These are phyloP conservation scores for Malthinus flaveolus DNA, from an alignment of 2,888 invertebrate genomes.

Conservation along the genomic window DNA sequence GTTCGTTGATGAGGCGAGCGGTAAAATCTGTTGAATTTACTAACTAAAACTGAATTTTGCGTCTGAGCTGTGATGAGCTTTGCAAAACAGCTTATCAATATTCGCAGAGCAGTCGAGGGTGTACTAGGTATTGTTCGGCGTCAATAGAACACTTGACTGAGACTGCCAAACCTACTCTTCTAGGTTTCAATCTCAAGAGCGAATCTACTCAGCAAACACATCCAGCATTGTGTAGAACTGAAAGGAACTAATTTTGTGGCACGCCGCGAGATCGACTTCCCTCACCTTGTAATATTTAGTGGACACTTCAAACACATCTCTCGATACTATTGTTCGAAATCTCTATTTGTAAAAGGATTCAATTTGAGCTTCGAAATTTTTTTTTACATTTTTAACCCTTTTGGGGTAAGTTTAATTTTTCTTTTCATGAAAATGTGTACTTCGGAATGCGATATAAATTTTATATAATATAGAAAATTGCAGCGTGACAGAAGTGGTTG, in stretches of 20 bases:
- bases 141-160: conserved; percentile 45
- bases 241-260: conserved; percentile 45
- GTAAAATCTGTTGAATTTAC: conserved; percentile 14
- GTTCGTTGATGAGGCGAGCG: neutral
- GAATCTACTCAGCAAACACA: conserved; percentile 41
- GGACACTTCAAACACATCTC: conserved; percentile 26
- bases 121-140: conserved; percentile 39
- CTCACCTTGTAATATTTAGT: conserved; percentile 31
- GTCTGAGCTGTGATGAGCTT: conserved; percentile 39
- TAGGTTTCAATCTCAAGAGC: conserved; percentile 43
- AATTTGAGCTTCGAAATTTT: no score
- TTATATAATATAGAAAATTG: no score
- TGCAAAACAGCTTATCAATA: conserved; percentile 47
- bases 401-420: no score
- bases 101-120: conserved; percentile 43
- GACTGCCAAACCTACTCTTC: conserved; percentile 38
- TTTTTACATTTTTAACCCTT: no score
- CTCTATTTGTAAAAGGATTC: no score
- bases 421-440: no score
- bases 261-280: conserved; percentile 40
- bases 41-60: conserved; percentile 20
- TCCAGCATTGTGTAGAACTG: conserved; percentile 38
- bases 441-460: no score
- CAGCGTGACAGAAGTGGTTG: no score
- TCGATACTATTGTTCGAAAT: conserved; percentile 5